phyloP scores from a whole-genome alignment of 2,113 vertebrate genomes.

The Donacobius atricapilla region DNA sequence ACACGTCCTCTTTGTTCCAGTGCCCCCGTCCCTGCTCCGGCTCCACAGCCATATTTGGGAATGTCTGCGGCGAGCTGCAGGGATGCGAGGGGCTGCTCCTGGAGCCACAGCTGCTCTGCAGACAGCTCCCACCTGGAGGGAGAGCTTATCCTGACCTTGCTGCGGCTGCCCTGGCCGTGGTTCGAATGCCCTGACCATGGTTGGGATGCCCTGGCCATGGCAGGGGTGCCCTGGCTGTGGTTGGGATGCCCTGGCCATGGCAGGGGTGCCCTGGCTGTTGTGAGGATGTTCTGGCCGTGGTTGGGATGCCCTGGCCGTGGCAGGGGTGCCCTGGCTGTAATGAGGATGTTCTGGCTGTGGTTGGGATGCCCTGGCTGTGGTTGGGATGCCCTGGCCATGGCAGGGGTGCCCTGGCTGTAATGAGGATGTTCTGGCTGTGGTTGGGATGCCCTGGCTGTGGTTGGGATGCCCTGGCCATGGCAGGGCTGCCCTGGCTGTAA shows the following conservation, averaged over 20 bases:
- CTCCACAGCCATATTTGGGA: constrained; percentile 53
- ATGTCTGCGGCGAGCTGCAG: background rate
- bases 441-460: fast-evolving
- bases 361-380: fast-evolving
- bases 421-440: fast-evolving
- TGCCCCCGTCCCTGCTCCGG: background rate
- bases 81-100: background rate
- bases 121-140: constrained; percentile 15
- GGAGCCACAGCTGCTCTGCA: background rate
- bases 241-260: fast-evolving
- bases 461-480: fast-evolving
- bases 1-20: background rate
- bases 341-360: fast-evolving
- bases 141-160: fast-evolving
- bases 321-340: fast-evolving
- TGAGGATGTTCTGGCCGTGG: fast-evolving
- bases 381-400: fast-evolving
- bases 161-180: background rate
- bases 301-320: fast-evolving
- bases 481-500: fast-evolving
- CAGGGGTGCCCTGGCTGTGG: fast-evolving
- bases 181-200: fast-evolving
- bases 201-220: fast-evolving
- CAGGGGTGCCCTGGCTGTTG: fast-evolving
- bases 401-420: fast-evolving